Evolutionary conservation across 2,113 vertebrate species (phyloP).

Genomic region (Cyphomyrus plagiostoma): DNA sequence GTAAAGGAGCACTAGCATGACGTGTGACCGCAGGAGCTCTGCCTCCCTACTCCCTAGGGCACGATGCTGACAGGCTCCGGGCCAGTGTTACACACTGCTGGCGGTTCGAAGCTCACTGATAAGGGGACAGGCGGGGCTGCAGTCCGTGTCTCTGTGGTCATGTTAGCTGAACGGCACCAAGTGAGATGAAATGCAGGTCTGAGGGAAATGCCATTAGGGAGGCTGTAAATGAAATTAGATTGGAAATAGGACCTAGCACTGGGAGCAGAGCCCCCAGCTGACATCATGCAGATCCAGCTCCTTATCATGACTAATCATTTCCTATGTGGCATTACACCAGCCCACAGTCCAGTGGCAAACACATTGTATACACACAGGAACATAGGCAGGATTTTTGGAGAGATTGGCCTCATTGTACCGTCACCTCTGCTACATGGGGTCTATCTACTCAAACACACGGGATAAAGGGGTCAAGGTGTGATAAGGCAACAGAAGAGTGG

Average conservation of each 20-base stretch:
- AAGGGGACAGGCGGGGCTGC: background rate
- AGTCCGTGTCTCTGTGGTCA: background rate
- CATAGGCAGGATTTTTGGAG: background rate
- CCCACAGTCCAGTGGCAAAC: background rate
- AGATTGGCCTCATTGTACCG: background rate
- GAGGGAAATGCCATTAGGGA: background rate
- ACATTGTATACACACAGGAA: background rate
- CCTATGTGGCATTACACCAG: background rate
- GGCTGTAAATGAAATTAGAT: conserved; percentile 8
- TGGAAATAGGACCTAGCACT: background rate
- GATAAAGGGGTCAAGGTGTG: background rate
- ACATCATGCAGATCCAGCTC: background rate
- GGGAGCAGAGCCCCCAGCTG: background rate
- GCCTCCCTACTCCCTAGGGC: background rate
- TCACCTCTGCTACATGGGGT: background rate
- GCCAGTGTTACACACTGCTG: background rate
- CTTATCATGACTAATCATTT: background rate
- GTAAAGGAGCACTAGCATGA: background rate
- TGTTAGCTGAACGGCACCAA: background rate
- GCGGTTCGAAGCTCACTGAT: background rate
- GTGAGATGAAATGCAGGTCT: conserved; percentile 8
- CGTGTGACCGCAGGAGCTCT: background rate
- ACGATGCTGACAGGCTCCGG: background rate
- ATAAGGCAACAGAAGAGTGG: background rate
- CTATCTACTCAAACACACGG: background rate